phyloP scores from a whole-genome alignment of 1,140 invertebrate species.

The Eumeta japonica region DNA sequence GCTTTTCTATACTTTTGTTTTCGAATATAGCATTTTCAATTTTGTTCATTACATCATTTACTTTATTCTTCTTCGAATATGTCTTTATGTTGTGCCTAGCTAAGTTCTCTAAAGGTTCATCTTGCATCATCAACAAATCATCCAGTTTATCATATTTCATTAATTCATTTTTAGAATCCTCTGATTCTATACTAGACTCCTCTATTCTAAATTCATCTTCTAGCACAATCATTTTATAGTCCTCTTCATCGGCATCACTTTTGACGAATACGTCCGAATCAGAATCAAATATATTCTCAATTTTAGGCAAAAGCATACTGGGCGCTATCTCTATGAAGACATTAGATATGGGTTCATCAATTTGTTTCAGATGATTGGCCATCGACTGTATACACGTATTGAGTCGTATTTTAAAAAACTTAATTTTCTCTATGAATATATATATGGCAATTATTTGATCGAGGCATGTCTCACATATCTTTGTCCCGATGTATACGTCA shows the following conservation, averaged over 20 bases:
- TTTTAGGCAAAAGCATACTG: conserved; percentile 24
- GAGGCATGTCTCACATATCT: conserved; percentile 43
- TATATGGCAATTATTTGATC: conserved; percentile 33
- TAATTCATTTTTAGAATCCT: neutral
- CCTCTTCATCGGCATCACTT: conserved; percentile 20
- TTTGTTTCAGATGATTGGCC: conserved; percentile 21
- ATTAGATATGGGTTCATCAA: conserved; percentile 21
- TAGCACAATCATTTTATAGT: conserved; percentile 32
- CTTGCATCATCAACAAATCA: neutral
- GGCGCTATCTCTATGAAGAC: conserved; percentile 36
- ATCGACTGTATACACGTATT: conserved; percentile 28
- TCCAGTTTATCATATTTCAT: neutral
- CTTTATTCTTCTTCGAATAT: conserved; percentile 3
- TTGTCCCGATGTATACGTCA: conserved; percentile 31
- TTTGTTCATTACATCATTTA: conserved; percentile 2
- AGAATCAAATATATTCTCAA: no score
- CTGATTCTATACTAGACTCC: neutral
- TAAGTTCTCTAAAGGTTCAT: conserved; percentile 14
- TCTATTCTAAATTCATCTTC: conserved; percentile 43
- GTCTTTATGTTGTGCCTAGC: conserved; percentile 17
- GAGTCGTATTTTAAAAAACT: conserved; percentile 28
- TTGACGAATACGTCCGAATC: conserved; percentile 13
- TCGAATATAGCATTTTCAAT: conserved; percentile 5
- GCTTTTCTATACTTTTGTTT: neutral
- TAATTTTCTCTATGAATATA: conserved; percentile 30